Base-by-base conservation (phyloP, 2,888 invertebrate genomes). In the Ischnus inquisitorius region DNA sequence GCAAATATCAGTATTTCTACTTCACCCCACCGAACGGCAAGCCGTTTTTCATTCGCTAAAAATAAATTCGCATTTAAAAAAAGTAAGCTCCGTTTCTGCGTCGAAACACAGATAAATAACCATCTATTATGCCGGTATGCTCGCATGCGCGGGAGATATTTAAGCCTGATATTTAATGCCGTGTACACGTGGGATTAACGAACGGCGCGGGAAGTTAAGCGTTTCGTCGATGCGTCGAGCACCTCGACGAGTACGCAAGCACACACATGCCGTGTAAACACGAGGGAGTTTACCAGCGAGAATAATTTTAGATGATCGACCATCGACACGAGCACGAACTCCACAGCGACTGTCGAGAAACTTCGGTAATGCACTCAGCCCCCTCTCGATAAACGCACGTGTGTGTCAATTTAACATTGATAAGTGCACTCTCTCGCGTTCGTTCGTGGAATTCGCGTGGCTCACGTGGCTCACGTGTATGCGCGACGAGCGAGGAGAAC, bases 241-340 rank as follows among this genome's bases (percentile, higher is more conserved):
- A 28, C 14, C 25, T 28, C 57, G 57, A 14, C 25, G 14, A 14
- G 57, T 39, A 54, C 19, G 39, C 51, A 54, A 69, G 39, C 34
- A 68, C 54, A 39, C 25, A 28, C n/a, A 28, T 5, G 25, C 5
- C 0, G 3, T 19, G 28, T 8, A 25, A 22, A 28, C 19, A 54
- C n/a, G 19, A 34, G 25, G 4, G 39, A 2, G 8, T 28, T 54
- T 54, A 16, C 19, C 14, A 54, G 22, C n/a, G 51, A 54, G 16
- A 34, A 54, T 34, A 69, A 54, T 69, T 69, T 69, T 39, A 34
- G 69, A 69, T 69, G 39, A 69, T 39, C 51, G 39, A 69, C 39
- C 54, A 69, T 69, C 22, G 25, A 71, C 43, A 72, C 39, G 39
- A n/a, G 19, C 25, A n/a, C 39, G 5, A 41, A 14, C 22, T 19